Evolutionary conservation across 2,797 vertebrate genomes (phyloP).

Genomic region (Pyrrhura leucotis): DNA sequence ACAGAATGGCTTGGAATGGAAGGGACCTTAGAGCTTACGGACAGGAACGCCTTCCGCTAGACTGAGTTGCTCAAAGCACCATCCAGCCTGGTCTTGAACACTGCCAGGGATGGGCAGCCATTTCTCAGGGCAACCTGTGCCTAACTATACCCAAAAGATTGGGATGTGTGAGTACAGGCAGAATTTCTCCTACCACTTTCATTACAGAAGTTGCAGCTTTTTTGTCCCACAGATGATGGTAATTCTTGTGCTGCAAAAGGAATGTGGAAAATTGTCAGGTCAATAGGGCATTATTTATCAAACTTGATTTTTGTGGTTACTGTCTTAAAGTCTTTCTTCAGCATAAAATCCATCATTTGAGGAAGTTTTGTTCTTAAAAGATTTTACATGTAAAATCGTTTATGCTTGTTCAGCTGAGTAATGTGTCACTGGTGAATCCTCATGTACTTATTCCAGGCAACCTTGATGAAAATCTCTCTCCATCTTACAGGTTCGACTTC

Average conservation of each 20-base stretch:
- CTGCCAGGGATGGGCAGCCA: neutral
- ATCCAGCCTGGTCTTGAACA: neutral
- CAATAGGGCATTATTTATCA: neutral
- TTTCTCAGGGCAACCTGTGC: neutral
- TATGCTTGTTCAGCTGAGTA: rapidly evolving
- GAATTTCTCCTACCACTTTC: neutral
- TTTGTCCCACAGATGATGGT: neutral
- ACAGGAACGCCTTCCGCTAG: neutral
- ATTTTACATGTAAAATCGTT: neutral
- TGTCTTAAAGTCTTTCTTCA: neutral
- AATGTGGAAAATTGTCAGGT: neutral
- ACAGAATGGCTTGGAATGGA: neutral
- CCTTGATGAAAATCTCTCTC: neutral
- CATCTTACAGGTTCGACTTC: conserved; percentile 84
- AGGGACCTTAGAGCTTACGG: neutral
- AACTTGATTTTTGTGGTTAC: neutral
- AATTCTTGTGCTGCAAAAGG: neutral
- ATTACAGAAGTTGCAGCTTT: neutral
- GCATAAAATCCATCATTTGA: neutral
- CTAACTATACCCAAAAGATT: neutral
- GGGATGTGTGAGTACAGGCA: neutral
- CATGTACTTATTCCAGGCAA: neutral
- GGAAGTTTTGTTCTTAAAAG: neutral
- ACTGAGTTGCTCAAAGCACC: neutral
- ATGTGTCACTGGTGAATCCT: neutral